Evolutionary conservation across 2,888 invertebrate genomes (phyloP), one percentile per base, ranked within the genome.

Genomic region (Cylloceria caligata): DNA sequence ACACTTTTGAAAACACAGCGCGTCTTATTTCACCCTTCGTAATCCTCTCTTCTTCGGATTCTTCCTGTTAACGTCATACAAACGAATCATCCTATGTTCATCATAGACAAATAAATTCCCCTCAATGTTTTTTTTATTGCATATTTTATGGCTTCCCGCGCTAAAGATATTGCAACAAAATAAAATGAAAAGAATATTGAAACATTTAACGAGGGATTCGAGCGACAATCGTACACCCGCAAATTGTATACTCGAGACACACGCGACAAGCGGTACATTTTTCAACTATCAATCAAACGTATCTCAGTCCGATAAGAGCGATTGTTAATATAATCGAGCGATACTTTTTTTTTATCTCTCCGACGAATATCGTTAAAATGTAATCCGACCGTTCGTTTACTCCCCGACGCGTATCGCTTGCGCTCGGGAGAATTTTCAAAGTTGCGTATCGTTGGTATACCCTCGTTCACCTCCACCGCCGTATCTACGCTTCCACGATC

Each of bases 371-470:
- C 30, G 5, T 7, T 2, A 42, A 42, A 42, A 1, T 3, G n/a
- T 42, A 42, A 42, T 11, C 0, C 42, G 3, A 42, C 49, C 0
- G 52, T 45, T 3, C 45, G n/a, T n/a, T 68, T 30, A 21, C 24
- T 64, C 65, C 65, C 60, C 74, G 65, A 60, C 65, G 65, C 78
- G 69, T 64, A 71, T 67, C 65, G 57, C 49, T 64, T 30, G 30
- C 21, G 55, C 49, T 27, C 65, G 65, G 49, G 45, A 9, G 52
- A 77, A 78, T 78, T 2, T 81, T 75, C 60, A 75, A 79, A 79
- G 60, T 75, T 82, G 79, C 82, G 82, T 82, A 79, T 74, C 64
- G 21, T 67, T 27, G 60, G n/a, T 9, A 11, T 27, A 13, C 52
- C 60, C 39, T 30, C 39, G 36, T 75, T 73, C 68, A 57, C 64